Evolutionary conservation across 2,113 vertebrate genomes (phyloP).

Genomic region (Hyla sarda): DNA sequence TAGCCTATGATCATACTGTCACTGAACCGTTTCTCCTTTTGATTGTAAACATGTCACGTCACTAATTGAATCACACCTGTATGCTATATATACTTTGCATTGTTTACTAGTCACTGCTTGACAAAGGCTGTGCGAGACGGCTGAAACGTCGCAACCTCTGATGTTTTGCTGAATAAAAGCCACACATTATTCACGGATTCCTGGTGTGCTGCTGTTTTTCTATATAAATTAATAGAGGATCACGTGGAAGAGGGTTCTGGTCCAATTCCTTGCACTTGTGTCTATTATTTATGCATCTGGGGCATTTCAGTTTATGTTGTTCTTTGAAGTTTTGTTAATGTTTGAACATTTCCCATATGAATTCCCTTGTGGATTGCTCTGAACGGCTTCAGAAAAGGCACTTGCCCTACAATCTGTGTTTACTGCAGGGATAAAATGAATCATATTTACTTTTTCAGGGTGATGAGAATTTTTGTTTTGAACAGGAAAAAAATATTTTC

Average conservation of each 20-base stretch:
- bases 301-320: slow-evolving; percentile 29
- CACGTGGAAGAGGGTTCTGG: not conserved
- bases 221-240: not conserved
- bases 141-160: too few species aligned
- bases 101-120: too few species aligned
- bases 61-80: too few species aligned
- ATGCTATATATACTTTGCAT: too few species aligned
- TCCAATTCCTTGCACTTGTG: not conserved
- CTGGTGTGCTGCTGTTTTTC: too few species aligned
- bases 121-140: too few species aligned
- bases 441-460: not conserved
- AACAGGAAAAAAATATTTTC: not conserved
- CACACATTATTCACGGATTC: too few species aligned
- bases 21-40: too few species aligned
- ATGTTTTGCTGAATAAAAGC: too few species aligned
- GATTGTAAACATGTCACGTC: too few species aligned
- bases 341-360: not conserved
- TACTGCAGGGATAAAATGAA: not conserved
- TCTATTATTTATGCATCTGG: slow-evolving; percentile 52
- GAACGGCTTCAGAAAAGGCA: not conserved
- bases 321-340: slow-evolving; percentile 48
- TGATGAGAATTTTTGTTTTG: not conserved
- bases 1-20: too few species aligned
- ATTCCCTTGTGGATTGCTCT: slow-evolving; percentile 15
- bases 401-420: not conserved